Percentiles rank a stretch among this genome's conserved stretches.
phyloP scores from a whole-genome alignment of 2,113 vertebrate genomes.

The Alligator mississippiensis region DNA sequence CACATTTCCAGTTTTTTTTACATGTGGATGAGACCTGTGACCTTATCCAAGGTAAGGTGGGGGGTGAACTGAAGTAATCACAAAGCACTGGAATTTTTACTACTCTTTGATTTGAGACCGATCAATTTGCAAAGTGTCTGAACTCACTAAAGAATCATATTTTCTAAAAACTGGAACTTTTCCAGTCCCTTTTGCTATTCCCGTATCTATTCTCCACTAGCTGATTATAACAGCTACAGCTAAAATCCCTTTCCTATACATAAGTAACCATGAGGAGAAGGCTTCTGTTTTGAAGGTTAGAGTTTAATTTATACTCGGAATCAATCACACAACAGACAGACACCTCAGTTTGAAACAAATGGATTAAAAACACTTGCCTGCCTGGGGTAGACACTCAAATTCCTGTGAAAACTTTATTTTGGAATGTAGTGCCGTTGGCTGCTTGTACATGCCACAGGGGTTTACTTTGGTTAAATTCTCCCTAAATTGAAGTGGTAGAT shows the following conservation, averaged over 20 bases:
- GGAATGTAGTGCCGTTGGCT: conserved; percentile 30
- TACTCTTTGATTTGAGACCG: conserved; percentile 24
- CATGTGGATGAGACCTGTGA: conserved; percentile 39
- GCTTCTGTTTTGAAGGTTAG: background rate
- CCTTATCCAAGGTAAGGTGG: background rate
- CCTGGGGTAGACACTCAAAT: conserved; percentile 47
- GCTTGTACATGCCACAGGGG: background rate
- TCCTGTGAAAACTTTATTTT: conserved; percentile 50
- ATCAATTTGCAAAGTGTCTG: conserved; percentile 57
- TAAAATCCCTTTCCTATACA: background rate
- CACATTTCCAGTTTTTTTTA: conserved; percentile 53
- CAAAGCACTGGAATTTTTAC: conserved; percentile 44
- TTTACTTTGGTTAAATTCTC: too few species aligned
- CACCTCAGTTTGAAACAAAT: background rate
- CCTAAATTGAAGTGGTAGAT: conserved; percentile 51
- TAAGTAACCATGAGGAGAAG: conserved; percentile 1
- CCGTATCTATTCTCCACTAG: background rate
- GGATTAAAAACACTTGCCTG: background rate
- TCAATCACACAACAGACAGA: background rate
- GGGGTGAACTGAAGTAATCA: conserved; percentile 43
- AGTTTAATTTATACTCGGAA: background rate
- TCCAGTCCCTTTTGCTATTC: conserved; percentile 23
- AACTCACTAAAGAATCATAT: conserved; percentile 11
- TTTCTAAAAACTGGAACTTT: conserved; percentile 44
- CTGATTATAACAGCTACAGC: background rate